phyloP scores from a whole-genome alignment of 64 coral and sea anemone species.

The Dendronephthya gigantea region DNA sequence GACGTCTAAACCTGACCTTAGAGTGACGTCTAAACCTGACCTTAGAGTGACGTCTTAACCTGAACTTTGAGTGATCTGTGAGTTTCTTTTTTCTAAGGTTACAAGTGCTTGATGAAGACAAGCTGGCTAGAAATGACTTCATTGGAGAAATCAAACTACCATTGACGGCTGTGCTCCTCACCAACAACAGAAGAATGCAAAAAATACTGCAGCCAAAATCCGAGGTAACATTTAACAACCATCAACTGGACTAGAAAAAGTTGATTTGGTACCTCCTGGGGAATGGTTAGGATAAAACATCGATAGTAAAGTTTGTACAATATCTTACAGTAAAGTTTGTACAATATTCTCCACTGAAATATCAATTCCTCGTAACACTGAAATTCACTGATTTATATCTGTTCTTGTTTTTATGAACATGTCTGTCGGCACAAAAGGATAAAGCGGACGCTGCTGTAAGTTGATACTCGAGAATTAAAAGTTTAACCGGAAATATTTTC shows the following conservation, averaged over 20 bases:
- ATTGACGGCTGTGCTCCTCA: neutral
- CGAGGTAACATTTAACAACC: neutral
- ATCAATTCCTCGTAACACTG: too few species aligned
- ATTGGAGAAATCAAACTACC: slow-evolving; percentile 74
- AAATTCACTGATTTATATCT: neutral
- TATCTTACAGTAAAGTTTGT: too few species aligned
- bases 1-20: neutral
- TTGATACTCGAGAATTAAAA: too few species aligned
- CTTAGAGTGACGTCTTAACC: too few species aligned
- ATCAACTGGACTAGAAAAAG: too few species aligned
- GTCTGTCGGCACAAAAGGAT: neutral
- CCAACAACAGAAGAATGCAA: slow-evolving; percentile 6
- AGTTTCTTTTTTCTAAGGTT: slow-evolving; percentile 39
- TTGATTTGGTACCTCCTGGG: too few species aligned
- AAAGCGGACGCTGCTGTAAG: neutral
- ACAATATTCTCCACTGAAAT: too few species aligned
- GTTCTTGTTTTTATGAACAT: neutral
- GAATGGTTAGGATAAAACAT: too few species aligned
- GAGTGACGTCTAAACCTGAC: neutral
- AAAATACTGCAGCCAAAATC: neutral
- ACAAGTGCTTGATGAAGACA: slow-evolving; percentile 92
- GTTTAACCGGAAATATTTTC: too few species aligned
- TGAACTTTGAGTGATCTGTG: neutral
- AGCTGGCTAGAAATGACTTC: slow-evolving; percentile 64
- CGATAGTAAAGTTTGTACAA: too few species aligned